Conservation (phyloP, 2,888 invertebrate species). For the Leptogaster cylindrica region DNA sequence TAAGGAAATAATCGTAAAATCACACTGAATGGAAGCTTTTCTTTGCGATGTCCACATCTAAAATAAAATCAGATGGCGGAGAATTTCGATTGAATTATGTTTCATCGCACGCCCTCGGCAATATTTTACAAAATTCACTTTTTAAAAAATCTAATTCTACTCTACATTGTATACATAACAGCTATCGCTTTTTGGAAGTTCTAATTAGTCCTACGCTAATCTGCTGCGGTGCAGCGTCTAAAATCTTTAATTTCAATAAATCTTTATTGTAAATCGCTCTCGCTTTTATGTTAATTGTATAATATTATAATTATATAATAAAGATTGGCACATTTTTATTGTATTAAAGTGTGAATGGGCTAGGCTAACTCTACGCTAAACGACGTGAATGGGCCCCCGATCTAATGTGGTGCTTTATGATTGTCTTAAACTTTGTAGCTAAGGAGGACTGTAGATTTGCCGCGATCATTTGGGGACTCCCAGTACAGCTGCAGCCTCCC, state of each 20-base stretch:
- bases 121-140: neutral
- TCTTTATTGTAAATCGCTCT: conserved; percentile 1
- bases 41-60: conserved; percentile 13
- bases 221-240: conserved; percentile 23
- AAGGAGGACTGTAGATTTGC: neutral
- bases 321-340: conserved; percentile 48
- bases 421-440: conserved; percentile 39
- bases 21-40: conserved; percentile 31
- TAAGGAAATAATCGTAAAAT: conserved; percentile 20
- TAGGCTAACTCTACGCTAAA: conserved; percentile 10
- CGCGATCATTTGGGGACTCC: neutral
- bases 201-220: conserved; percentile 15
- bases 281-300: conserved; percentile 3
- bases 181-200: conserved; percentile 35
- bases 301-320: conserved; percentile 33
- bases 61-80: neutral
- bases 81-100: neutral
- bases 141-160: conserved; percentile 31
- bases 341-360: conserved; percentile 42
- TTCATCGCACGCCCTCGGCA: neutral
- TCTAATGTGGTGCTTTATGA: conserved; percentile 41
- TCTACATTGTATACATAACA: conserved; percentile 32
- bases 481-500: neutral
- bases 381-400: conserved; percentile 6
- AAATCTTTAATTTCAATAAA: conserved; percentile 34